Evolutionary conservation across 2,888 invertebrate genomes (phyloP), one percentile per base, ranked within the genome.

Genomic region (Galeopsomyia nigrocyanea): DNA sequence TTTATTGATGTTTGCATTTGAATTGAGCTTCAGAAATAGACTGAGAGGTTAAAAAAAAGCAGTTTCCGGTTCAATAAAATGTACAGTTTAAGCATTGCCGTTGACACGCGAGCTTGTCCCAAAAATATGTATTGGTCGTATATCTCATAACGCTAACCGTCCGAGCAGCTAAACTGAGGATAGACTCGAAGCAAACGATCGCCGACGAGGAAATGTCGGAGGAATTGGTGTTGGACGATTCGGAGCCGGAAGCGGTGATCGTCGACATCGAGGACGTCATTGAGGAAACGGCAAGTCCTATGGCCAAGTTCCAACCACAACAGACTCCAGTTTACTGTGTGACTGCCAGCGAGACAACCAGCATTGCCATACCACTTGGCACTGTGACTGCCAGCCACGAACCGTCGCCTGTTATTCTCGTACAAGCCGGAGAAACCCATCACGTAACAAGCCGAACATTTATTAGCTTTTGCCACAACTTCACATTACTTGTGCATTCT

Each of bases 251-350:
- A 78, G 94, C 94, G 0, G 90, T 94, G 0, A 90, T 94, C 72
- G 93, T 94, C 0, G 94, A 94, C 82, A 92, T 95, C 3, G 94
- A 94, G 83, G 94, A 93, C 78, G 92, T 93, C 68, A 92, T 93
- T 68, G 91, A 93, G 58, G 94, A 94, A 86, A 94, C 94, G 0
- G 93, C 94, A 0, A 92, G 93, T 9, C 92, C 93, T 0, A 86
- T 94, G 68, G 87, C 91, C 61, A 91, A 92, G 0, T 89, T 91
- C 5, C 89, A 90, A 17, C 91, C 91, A 3, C 91, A 91, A 49
- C 93, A 94, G 81, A 92, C 91, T 53, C 93, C 94, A 0, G 89
- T 94, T 1, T 94, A 94, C 80, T 84, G 82, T 49, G 84, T 84
- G 16, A 82, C 84, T 22, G 79, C 82, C 19, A 84, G 82, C 68